Evolutionary conservation across 1,140 invertebrate species (phyloP), one percentile per base, ranked within the genome.

Genomic region (Glomeris maerens): DNA sequence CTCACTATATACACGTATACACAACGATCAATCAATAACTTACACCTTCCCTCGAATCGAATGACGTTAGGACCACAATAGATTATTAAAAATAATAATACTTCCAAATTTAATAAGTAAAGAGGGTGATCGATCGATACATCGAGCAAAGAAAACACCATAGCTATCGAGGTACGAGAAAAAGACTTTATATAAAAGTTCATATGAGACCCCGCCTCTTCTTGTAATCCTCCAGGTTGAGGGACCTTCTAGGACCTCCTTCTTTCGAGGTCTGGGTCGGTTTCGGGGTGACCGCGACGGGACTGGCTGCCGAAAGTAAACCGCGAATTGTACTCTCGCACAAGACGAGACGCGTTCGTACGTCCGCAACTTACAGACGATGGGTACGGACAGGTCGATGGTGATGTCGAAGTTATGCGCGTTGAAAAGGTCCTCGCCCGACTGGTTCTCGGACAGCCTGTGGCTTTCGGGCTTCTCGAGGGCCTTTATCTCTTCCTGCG

Each of bases 181-280:
- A 45, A 54, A 3, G 21, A 46, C 27, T n/a, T 28, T 13, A 20
- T 14, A 10, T 52, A 45, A 57, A 38, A 20, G 40, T 75, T 78
- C 91, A 67, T n/a, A 95, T 95, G 44, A 95, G 78, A 47, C 92
- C 90, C 55, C 90, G 78, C 64, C 90, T 85, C 69, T 94, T 94
- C 72, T 96, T 96, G 67, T 95, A 96, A 64, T 94, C 92, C 67
- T 94, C 89, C 45, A 96, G 70, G 65, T 96, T 95, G n/a, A 96
- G 68, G 0, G 89, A 92, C 53, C 90, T 67, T 54, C 80, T 79
- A 2, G 90, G 89, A 2, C 83, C 84, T 1, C 79, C 77, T 57
- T 88, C 84, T 63, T 81, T 82, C 36, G 80, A 76, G 60, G 76
- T 77, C 7, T 71, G 75, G 3, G 77, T 69, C 47, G 81, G 77